These are phyloP conservation scores for Melitaea athalia DNA, from an alignment of 2,888 invertebrate genomes.

Conservation along the genomic window DNA sequence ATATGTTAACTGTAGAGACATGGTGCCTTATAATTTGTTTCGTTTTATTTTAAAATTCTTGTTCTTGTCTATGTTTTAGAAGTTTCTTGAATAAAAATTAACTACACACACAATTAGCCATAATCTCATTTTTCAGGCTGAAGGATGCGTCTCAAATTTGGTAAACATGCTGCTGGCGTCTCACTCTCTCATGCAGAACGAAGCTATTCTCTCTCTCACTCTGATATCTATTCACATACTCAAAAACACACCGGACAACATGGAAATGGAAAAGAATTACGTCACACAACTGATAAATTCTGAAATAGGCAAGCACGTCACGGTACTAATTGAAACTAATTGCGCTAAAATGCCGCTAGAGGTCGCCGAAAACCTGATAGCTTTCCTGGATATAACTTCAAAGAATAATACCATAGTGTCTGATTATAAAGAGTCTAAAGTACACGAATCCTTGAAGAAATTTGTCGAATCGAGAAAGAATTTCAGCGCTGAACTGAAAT, in stretches of 20 bases:
- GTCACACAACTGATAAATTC: slow-evolving; percentile 69
- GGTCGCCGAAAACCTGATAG: slow-evolving; percentile 76
- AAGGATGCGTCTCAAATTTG: slow-evolving; percentile 88
- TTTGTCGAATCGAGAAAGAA: slow-evolving; percentile 62
- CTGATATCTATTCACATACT: slow-evolving; percentile 77
- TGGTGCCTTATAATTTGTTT: too few species aligned
- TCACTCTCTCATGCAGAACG: slow-evolving; percentile 94
- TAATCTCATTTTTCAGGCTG: slow-evolving; percentile 67
- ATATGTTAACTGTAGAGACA: too few species aligned
- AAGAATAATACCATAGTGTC: slow-evolving; percentile 60
- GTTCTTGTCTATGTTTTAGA: too few species aligned
- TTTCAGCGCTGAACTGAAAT: slow-evolving; percentile 57
- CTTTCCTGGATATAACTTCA: slow-evolving; percentile 72
- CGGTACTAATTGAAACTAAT: slow-evolving; percentile 74
- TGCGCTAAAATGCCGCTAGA: slow-evolving; percentile 74
- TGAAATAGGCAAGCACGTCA: slow-evolving; percentile 78
- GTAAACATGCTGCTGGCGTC: slow-evolving; percentile 92
- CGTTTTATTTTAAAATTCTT: too few species aligned
- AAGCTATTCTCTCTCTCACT: slow-evolving; percentile 88
- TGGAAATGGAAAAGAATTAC: slow-evolving; percentile 57
- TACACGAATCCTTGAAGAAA: slow-evolving; percentile 61
- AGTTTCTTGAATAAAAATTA: too few species aligned
- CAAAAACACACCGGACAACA: slow-evolving; percentile 42
- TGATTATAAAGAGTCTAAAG: slow-evolving; percentile 65
- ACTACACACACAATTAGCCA: too few species aligned